These are phyloP conservation scores for Chlorops oryzae DNA, from an alignment of 1,140 invertebrate species.

Conservation along the genomic window DNA sequence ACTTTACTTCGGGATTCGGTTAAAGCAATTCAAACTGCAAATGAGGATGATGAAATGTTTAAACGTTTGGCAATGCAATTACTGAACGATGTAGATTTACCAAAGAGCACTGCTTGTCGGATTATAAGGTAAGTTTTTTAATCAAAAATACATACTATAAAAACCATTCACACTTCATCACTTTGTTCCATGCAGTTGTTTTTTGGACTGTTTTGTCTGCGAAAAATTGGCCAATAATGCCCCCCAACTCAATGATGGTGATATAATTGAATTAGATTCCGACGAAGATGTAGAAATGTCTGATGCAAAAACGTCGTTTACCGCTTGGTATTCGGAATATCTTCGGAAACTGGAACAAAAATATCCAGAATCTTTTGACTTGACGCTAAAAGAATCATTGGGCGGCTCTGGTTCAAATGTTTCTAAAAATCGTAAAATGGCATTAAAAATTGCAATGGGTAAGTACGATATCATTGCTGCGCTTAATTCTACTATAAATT, in stretches of 20 bases:
- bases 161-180: not conserved
- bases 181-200: conserved; percentile 46
- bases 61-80: conserved; percentile 31
- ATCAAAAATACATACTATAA: not conserved
- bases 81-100: conserved; percentile 25
- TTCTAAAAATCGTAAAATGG: conserved; percentile 25
- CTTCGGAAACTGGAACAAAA: conserved; percentile 55
- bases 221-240: conserved; percentile 13
- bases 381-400: conserved; percentile 51
- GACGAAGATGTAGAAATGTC: conserved; percentile 29
- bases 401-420: conserved; percentile 13
- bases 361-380: conserved; percentile 63
- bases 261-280: conserved; percentile 48
- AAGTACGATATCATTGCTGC: conserved; percentile 10
- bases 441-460: conserved; percentile 39
- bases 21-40: conserved; percentile 21
- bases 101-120: conserved; percentile 33
- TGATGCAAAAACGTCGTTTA: conserved; percentile 21
- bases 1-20: conserved; percentile 28
- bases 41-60: conserved; percentile 10
- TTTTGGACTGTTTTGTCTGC: conserved; percentile 41
- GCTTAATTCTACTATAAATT: not conserved
- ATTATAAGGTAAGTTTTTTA: conserved; percentile 49
- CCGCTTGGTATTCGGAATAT: conserved; percentile 51
- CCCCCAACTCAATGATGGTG: conserved; percentile 23